Evolutionary conservation across 1,140 invertebrate species (phyloP), one percentile per base, ranked within the genome.

Genomic region (Ips typographus): DNA sequence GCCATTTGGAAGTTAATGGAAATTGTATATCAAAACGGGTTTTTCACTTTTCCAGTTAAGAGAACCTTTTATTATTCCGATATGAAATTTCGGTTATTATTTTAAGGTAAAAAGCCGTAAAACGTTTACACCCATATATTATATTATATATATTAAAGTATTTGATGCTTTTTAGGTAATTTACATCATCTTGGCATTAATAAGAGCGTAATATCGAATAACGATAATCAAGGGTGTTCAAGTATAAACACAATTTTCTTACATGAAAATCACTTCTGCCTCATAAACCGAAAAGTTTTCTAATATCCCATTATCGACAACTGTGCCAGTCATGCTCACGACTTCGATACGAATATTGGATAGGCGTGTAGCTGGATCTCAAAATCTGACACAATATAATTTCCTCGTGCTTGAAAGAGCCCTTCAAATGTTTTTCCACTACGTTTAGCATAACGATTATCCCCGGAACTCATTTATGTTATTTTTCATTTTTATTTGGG

Each of bases 291-390:
- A 65, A 71, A 71, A 61, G 62, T 71, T 71, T 71, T 66, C 63
- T 66, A 71, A 71, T 71, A 71, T 71, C 69, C 69, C 69, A 71
- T 71, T 71, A 71, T 71, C 69, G 69, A 71, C 69, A 71, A 71
- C 69, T 71, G 69, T 71, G 69, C 63, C 69, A 71, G 69, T 71
- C 69, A 71, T 71, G 69, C 69, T 66, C 55, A 56, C 49, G 61
- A 65, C 44, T 61, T 44, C 59, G 59, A 69, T 57, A 69, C 57
- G 40, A 56, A 65, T 70, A 70, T 65, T 55, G 61, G 38, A 69
- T 69, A 60, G 62, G 68, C 68, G 68, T 70, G 68, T 69, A 52
- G 60, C 42, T 44, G 61, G 56, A 62, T 64, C 62, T 64, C 61
- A 68, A 68, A 68, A 65, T 65, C 56, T 70, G 68, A 70, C 68